Base-by-base conservation (phyloP, 1,140 invertebrate species). In the Eriosoma lanigerum region DNA sequence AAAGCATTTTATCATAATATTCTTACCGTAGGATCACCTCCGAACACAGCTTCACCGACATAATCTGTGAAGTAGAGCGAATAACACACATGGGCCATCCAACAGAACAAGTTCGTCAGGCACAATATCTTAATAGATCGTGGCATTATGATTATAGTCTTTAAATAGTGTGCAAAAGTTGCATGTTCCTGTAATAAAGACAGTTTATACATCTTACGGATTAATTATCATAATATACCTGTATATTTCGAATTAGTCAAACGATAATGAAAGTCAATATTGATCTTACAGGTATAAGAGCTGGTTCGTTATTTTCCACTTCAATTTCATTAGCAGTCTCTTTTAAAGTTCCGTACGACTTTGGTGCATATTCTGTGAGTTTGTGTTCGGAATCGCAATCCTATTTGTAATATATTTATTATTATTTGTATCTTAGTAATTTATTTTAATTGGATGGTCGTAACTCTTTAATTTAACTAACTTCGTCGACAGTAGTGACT, bases 11-110 rank as follows among this genome's bases (percentile, higher is more conserved):
- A 54, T 60, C 15, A 50, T 15, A 32, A 78, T 38, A 38, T 38
- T 86, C 86, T 88, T 85, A 93, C 92, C 85, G 90, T 91, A 29
- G 96, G 96, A 88, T 96, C 90, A 0, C 96, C 96, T n/a, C 90
- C 89, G 85, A 93, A 98, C n/a, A 98, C 95, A 44, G 94, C 92
- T 87, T 98, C 95, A 0, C 96, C 97, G 9, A 98, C 96, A 85
- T 97, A 98, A 86, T 98, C 96, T 0, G 97, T 98, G 85, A 98
- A 98, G 86, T 98, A 98, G 0, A 98, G 87, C 0, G 96, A 98
- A 84, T 98, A 98, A 85, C 95, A 97, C 2, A 98, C 95, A 80
- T 98, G 93, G 0, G 96, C 94, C 95, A 97, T 98, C 97, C 96
- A 98, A 84, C 95, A 97, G 86, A 98, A 98, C 0, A 98, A 88